Percentiles rank a stretch among this genome's conserved stretches.
phyloP scores from a whole-genome alignment of 2,113 vertebrate species.

The Lophura nycthemera region DNA sequence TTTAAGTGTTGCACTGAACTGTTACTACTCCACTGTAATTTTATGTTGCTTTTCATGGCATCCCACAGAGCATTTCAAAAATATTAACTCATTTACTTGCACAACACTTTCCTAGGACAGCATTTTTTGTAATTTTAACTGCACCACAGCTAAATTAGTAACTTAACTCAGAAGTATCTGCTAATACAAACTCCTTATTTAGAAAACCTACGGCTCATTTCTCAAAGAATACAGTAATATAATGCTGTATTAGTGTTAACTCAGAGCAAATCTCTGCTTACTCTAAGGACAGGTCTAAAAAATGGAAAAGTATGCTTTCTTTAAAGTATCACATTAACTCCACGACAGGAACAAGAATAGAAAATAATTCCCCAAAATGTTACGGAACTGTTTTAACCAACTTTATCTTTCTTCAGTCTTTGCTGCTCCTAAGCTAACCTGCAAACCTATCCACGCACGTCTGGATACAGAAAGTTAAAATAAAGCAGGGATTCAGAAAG shows the following conservation, averaged over 20 bases:
- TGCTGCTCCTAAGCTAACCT: not conserved
- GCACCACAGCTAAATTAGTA: slow-evolving; percentile 13
- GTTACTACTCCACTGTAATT: slow-evolving; percentile 3
- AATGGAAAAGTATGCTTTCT: not conserved
- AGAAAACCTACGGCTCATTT: slow-evolving; percentile 21
- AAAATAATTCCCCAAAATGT: not conserved
- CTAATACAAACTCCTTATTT: slow-evolving; percentile 21
- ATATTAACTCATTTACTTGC: not conserved
- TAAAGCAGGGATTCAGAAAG: not conserved
- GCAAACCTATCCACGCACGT: not conserved
- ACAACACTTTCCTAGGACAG: not conserved
- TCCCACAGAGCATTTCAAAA: not conserved
- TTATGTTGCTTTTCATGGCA: not conserved
- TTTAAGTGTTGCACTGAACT: not conserved
- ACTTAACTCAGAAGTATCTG: not conserved
- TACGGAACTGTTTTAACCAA: not conserved
- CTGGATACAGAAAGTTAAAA: not conserved
- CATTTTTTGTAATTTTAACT: not conserved
- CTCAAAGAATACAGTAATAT: not conserved
- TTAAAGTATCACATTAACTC: fast-evolving
- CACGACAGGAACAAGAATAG: not conserved
- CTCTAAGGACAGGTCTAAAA: not conserved
- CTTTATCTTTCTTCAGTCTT: not conserved
- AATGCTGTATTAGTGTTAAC: not conserved
- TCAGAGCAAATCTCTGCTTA: not conserved